Conservation (phyloP, 2,888 invertebrate species). For the Morpho deidamia region DNA sequence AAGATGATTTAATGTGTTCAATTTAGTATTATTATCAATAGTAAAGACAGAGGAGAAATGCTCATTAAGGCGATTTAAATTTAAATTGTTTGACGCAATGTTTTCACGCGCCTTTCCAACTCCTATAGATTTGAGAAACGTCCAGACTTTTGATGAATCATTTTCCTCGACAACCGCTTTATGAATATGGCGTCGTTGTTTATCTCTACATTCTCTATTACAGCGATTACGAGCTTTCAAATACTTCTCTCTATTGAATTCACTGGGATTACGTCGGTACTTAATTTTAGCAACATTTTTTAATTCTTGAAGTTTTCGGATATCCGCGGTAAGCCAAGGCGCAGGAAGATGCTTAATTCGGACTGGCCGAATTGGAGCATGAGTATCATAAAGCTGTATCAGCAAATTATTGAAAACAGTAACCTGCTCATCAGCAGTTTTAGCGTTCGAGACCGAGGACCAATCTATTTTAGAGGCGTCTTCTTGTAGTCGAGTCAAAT, state of each 20-base stretch:
- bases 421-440: conserved; percentile 14
- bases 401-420: conserved; percentile 10
- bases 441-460: background rate
- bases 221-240: too few species aligned
- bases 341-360: conserved; percentile 13
- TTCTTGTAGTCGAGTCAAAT: background rate
- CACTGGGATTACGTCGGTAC: conserved; percentile 3
- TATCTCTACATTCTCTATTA: too few species aligned
- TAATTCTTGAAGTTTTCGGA: conserved; percentile 8
- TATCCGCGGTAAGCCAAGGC: conserved; percentile 12
- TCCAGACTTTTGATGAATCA: too few species aligned
- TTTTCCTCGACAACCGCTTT: too few species aligned
- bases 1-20: too few species aligned
- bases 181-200: too few species aligned
- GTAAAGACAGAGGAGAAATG: too few species aligned
- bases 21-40: too few species aligned
- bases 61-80: too few species aligned
- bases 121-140: too few species aligned
- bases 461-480: conserved; percentile 15
- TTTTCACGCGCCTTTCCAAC: too few species aligned
- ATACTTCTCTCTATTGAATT: background rate
- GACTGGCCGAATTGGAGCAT: conserved; percentile 15
- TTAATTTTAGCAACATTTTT: conserved; percentile 4
- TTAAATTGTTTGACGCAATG: too few species aligned
- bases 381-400: conserved; percentile 13